phyloP scores from a whole-genome alignment of 2,797 vertebrate genomes.

The Sebastes reedi region DNA sequence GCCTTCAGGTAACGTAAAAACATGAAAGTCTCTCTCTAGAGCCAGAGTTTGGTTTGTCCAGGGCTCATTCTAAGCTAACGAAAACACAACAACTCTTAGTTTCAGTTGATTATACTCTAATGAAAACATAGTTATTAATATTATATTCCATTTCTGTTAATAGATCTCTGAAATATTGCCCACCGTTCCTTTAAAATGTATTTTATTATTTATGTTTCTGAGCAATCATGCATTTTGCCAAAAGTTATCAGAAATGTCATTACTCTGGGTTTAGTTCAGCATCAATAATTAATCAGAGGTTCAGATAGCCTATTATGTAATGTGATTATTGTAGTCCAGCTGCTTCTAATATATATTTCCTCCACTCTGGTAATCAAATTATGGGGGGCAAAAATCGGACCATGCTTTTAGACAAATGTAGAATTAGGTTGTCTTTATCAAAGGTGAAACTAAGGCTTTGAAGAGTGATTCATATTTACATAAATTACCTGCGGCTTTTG shows the following conservation, averaged over 20 bases:
- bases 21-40: too few relatives aligned
- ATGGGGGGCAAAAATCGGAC: background rate
- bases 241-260: background rate
- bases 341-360: background rate
- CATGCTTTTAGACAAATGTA: conserved; percentile 14
- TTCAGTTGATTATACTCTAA: too few relatives aligned
- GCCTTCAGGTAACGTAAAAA: too few relatives aligned
- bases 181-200: background rate
- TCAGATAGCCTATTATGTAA: background rate
- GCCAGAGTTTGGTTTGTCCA: too few relatives aligned
- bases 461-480: conserved; percentile 34
- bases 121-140: too few relatives aligned
- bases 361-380: conserved; percentile 6
- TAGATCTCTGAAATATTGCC: too few relatives aligned
- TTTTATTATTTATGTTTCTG: background rate
- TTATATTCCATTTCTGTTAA: too few relatives aligned
- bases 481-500: conserved; percentile 17
- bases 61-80: too few relatives aligned
- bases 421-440: conserved; percentile 23
- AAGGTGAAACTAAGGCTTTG: conserved; percentile 39
- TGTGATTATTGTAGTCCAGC: conserved; percentile 4
- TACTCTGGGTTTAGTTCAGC: background rate
- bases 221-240: background rate
- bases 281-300: conserved; percentile 6
- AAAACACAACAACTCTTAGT: too few relatives aligned